These are phyloP conservation scores for Epizoanthus ramosus DNA, from an alignment of 92 coral and sea anemone species.

Conservation along the genomic window DNA sequence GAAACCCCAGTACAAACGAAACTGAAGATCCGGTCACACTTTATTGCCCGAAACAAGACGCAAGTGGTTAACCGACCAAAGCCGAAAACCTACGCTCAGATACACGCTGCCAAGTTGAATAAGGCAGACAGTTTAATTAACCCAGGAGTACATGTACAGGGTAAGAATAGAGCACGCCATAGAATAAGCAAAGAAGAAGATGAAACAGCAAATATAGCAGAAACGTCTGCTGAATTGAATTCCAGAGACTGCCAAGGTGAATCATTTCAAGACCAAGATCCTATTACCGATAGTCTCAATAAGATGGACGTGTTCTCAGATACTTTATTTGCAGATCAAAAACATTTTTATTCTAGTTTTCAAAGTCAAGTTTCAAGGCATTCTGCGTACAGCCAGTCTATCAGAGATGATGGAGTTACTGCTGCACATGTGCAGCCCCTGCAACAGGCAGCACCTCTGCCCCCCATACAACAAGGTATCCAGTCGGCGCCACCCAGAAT, in stretches of 20 bases:
- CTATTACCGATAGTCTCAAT: too few relatives aligned
- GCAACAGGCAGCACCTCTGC: slow-evolving; percentile 19
- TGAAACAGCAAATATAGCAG: slow-evolving; percentile 18
- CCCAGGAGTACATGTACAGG: background rate
- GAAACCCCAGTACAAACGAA: slow-evolving; percentile 11
- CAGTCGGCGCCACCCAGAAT: slow-evolving; percentile 33
- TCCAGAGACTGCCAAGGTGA: background rate
- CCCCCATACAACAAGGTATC: slow-evolving; percentile 32
- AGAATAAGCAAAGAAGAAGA: background rate
- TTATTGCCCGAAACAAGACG: slow-evolving; percentile 11
- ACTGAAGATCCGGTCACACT: slow-evolving; percentile 1
- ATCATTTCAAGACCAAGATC: background rate
- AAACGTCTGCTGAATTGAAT: background rate
- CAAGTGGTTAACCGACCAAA: slow-evolving; percentile 11
- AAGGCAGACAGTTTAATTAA: background rate
- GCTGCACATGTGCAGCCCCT: background rate
- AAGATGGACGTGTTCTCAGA: too few relatives aligned
- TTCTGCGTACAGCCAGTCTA: background rate
- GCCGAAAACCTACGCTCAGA: slow-evolving; percentile 42
- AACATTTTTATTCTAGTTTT: slow-evolving; percentile 13
- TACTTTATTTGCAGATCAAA: background rate
- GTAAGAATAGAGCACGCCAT: background rate
- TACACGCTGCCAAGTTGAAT: slow-evolving; percentile 29
- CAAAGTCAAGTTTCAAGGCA: background rate
- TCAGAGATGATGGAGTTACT: background rate